phyloP scores from a whole-genome alignment of 2,888 invertebrate species.

The Hirtodrosophila confusa region DNA sequence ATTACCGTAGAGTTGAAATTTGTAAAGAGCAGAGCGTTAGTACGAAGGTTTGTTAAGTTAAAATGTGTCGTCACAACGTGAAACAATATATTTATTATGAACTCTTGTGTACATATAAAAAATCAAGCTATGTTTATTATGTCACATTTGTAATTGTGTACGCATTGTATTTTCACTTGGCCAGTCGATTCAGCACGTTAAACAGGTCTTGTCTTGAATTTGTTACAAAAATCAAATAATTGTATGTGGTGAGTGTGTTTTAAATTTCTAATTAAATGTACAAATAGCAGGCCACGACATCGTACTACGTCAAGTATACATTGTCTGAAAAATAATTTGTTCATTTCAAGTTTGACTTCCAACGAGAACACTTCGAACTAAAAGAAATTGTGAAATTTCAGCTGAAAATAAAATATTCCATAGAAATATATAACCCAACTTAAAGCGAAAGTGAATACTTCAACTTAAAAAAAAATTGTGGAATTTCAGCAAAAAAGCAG shows the following conservation, averaged over 20 bases:
- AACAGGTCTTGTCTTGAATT: constrained; percentile 51
- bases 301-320: neutral
- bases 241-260: constrained; percentile 53
- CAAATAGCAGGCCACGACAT: constrained; percentile 32
- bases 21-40: too few species aligned
- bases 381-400: constrained; percentile 25
- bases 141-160: constrained; percentile 6
- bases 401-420: constrained; percentile 8
- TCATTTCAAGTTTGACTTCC: constrained; percentile 44
- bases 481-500: neutral
- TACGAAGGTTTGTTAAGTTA: constrained; percentile 22
- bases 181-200: constrained; percentile 57
- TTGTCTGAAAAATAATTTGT: neutral
- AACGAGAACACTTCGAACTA: constrained; percentile 33
- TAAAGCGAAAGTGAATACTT: neutral
- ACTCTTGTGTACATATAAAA: neutral
- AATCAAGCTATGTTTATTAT: constrained; percentile 10
- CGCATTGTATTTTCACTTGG: constrained; percentile 20
- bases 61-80: constrained; percentile 9
- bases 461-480: neutral
- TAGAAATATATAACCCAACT: constrained; percentile 11
- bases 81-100: neutral
- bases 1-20: too few species aligned
- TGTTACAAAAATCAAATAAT: constrained; percentile 36
- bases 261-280: constrained; percentile 2